phyloP scores from a whole-genome alignment of 92 coral and sea anemone genomes.

The Meandrina meandrites region DNA sequence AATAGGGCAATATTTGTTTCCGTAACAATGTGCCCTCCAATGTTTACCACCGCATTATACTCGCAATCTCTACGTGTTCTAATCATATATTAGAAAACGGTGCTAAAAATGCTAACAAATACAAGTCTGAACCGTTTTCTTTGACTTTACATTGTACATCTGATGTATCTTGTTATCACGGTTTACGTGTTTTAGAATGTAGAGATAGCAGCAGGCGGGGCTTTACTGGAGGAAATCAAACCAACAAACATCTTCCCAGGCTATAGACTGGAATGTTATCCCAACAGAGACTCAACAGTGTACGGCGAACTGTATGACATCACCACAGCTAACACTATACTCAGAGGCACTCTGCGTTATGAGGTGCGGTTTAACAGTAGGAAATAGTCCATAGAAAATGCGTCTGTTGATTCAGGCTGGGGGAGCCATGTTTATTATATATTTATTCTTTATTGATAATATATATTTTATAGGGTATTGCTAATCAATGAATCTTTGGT shows the following conservation, averaged over 20 bases:
- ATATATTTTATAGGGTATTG: too few relatives aligned
- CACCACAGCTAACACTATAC: slow-evolving; percentile 67
- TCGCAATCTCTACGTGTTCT: not conserved
- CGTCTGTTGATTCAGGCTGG: too few relatives aligned
- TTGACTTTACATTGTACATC: not conserved
- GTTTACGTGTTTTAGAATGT: slow-evolving; percentile 57
- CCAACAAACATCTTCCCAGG: slow-evolving; percentile 92
- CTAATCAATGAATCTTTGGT: too few relatives aligned
- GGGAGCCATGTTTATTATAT: too few relatives aligned
- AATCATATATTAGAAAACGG: too few relatives aligned
- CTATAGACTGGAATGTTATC: slow-evolving; percentile 85
- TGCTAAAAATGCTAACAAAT: too few relatives aligned
- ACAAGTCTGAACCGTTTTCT: not conserved
- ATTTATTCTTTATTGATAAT: too few relatives aligned
- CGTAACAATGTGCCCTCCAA: too few relatives aligned
- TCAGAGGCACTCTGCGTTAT: slow-evolving; percentile 89
- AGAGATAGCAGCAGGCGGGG: slow-evolving; percentile 76
- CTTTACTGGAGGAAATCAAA: slow-evolving; percentile 76
- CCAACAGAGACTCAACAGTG: slow-evolving; percentile 83
- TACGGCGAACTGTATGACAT: slow-evolving; percentile 81
- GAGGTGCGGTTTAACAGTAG: slow-evolving; percentile 49
- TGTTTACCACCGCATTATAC: too few relatives aligned
- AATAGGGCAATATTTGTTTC: too few relatives aligned
- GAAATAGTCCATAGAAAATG: not conserved
- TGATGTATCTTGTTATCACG: not conserved